Evolutionary conservation across 2,888 invertebrate genomes (phyloP), one percentile per base, ranked within the genome.

Genomic region (Tipula lateralis): DNA sequence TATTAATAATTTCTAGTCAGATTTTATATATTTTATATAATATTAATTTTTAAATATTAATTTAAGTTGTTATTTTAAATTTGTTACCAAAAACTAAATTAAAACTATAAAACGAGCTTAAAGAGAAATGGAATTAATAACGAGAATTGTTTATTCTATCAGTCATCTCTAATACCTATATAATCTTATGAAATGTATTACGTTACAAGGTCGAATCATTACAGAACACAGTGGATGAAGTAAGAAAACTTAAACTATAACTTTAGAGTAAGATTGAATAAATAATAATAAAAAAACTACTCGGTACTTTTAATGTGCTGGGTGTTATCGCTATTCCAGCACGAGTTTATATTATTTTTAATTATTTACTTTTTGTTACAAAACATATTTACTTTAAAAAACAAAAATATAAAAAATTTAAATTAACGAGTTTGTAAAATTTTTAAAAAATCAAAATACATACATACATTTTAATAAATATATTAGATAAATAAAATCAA

Each of bases 1-100:
- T 66, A 66, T 66, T 24, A 66, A 66, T 66, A 66, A 66, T 24
- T 66, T 66, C 66, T 66, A 66, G 66, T 66, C 66, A 66, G 66
- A 66, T 24, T 66, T 66, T 66, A 24, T 66, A 66, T 66, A 24
- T 66, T 66, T 66, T 66, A 66, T 66, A 66, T 24, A 66, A 66
- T 66, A 66, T 66, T 24, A 66, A 66, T 66, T 44, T 44, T 44
- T 36, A 36, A 50, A 50, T n/a, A 50, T 16, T 50, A 50, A 50
- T 50, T 50, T 24, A 66, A 66, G 66, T 66, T 19, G 24, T 66
- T 66, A 66, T 66, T 66, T 24, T 66, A 66, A 66, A 66, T 66
- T 66, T 66, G 66, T 66, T 66, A 66, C 66, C 66, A 66, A 66
- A 66, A 66, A 66, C 9, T 44, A 44, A 44, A 3, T 24, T 24